These are phyloP conservation scores for Agriopis aurantiaria DNA, from an alignment of 2,888 invertebrate species.

Conservation along the genomic window DNA sequence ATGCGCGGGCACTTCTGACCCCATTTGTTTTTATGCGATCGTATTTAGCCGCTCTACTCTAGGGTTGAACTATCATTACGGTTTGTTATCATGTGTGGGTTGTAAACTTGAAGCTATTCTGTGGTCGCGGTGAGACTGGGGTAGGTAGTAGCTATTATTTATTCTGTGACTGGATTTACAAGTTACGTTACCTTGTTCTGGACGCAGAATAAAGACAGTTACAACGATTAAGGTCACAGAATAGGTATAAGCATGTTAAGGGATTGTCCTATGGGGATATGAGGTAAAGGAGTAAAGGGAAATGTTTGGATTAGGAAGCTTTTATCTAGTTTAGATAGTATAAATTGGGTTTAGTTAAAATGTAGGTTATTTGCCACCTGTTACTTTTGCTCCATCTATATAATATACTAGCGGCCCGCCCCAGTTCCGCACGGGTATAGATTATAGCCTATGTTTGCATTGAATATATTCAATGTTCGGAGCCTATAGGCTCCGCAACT, in stretches of 20 bases:
- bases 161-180: constrained; percentile 1
- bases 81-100: constrained; percentile 37
- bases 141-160: background rate
- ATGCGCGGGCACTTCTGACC: constrained; percentile 51
- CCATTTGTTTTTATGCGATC: constrained; percentile 64
- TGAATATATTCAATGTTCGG: too few species aligned
- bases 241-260: background rate
- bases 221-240: background rate
- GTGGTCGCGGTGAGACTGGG: constrained; percentile 32
- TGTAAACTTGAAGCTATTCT: constrained; percentile 23
- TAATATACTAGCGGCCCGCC: too few species aligned
- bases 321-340: constrained; percentile 8
- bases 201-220: background rate
- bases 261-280: constrained; percentile 11
- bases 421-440: too few species aligned
- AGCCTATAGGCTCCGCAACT: too few species aligned
- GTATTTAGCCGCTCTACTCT: constrained; percentile 53
- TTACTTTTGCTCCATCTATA: background rate
- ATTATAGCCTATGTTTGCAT: too few species aligned
- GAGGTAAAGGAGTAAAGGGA: background rate
- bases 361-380: constrained; percentile 3
- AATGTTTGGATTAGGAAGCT: constrained; percentile 15
- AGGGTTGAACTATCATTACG: constrained; percentile 55
- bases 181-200: constrained; percentile 7
- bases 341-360: constrained; percentile 13